phyloP scores from a whole-genome alignment of 2,888 invertebrate genomes.

The Dichetophora obliterata region DNA sequence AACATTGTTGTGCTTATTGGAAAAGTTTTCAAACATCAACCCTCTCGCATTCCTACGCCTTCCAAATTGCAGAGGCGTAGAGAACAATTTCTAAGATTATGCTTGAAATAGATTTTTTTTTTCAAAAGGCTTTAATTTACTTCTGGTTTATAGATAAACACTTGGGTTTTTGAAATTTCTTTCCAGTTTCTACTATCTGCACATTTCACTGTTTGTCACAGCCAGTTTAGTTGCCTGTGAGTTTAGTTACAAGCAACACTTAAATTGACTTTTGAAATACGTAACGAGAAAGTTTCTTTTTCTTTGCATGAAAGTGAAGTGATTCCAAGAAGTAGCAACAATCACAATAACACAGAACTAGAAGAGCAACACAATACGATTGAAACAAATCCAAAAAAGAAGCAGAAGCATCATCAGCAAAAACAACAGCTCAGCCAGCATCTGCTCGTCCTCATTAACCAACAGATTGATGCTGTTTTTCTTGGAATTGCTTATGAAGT shows the following conservation, averaged over 20 bases:
- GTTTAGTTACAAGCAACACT: not conserved
- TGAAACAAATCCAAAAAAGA: not conserved
- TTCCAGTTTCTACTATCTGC: not conserved
- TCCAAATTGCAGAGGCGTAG: no score
- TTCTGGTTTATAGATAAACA: no score
- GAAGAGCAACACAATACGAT: not conserved
- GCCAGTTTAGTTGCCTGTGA: not conserved
- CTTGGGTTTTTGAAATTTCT: not conserved
- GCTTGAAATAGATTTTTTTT: no score
- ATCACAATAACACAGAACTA: not conserved
- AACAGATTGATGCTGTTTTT: no score
- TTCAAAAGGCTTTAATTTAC: no score
- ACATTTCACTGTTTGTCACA: not conserved
- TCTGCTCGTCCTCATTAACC: no score
- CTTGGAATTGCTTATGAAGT: no score
- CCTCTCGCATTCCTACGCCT: no score
- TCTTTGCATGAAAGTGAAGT: not conserved
- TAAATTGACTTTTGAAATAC: slow-evolving; percentile 29
- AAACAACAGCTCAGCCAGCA: not conserved
- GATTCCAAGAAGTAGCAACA: not conserved
- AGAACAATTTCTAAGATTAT: no score
- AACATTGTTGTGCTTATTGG: no score
- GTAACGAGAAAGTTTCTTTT: slow-evolving; percentile 21
- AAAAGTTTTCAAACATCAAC: no score
- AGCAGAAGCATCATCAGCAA: not conserved